A percentile compares a stretch with the other conserved stretches of the same genome.
Conservation (phyloP, 2,797 vertebrate genomes). For the Sebastes diploproa region DNA sequence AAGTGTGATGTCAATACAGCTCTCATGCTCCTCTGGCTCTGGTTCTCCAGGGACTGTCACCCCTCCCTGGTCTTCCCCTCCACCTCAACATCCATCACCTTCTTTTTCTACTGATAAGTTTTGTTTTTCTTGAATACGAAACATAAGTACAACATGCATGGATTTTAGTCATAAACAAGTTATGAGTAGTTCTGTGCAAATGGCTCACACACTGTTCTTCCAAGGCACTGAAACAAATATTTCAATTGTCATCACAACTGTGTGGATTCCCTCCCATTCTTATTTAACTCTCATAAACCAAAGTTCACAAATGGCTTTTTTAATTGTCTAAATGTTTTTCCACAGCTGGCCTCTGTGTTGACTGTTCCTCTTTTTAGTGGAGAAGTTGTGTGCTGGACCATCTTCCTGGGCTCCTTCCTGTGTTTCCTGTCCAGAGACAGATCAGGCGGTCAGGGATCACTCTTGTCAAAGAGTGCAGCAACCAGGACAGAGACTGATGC, state of each 20-base stretch:
- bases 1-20: slow-evolving; percentile 30
- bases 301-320: background rate
- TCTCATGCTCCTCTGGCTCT: slow-evolving; percentile 28
- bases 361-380: slow-evolving; percentile 86
- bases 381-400: slow-evolving; percentile 87
- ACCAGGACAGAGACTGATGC: slow-evolving; percentile 53
- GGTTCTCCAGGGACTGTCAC: slow-evolving; percentile 62
- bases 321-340: slow-evolving; percentile 15
- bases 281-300: slow-evolving; percentile 4
- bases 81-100: slow-evolving; percentile 20
- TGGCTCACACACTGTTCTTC: background rate
- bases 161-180: background rate
- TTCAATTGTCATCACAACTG: background rate
- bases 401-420: slow-evolving; percentile 89
- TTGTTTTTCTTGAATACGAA: slow-evolving; percentile 77
- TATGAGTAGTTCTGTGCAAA: slow-evolving; percentile 8
- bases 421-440: slow-evolving; percentile 88
- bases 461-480: slow-evolving; percentile 60
- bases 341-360: slow-evolving; percentile 8
- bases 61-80: slow-evolving; percentile 71
- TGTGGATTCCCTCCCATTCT: slow-evolving; percentile 1
- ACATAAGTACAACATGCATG: slow-evolving; percentile 26
- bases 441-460: slow-evolving; percentile 78
- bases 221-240: background rate
- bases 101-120: slow-evolving; percentile 52